Evolutionary conservation across 2,113 vertebrate genomes (phyloP), one percentile per base, ranked within the genome.

Genomic region (Lagopus leucura): DNA sequence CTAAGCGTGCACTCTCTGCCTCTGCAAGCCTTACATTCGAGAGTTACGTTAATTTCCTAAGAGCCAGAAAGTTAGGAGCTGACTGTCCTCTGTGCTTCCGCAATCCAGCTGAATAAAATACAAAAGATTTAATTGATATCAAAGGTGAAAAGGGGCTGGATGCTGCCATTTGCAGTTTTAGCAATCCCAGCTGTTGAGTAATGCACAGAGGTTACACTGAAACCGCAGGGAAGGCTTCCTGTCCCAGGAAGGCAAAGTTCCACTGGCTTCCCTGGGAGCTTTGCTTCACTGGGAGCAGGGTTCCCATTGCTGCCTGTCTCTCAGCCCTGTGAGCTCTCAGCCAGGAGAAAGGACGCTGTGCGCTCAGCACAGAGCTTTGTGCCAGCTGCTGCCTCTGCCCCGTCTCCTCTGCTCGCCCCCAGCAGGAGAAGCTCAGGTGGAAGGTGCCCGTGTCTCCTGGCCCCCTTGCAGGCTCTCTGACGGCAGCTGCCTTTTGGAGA

Each of bases 401-500:
- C 0, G 4, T 43, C 30, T 65, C 63, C 61, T 65, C 48, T 45
- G 36, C 54, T 82, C 42, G 9, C 52, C 64, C 43, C 24, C 11
- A 38, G 45, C 71, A 20, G 10, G n/a, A 19, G 38, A 94, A 90
- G 61, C 43, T 82, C 75, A 2, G 0, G 38, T 32, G 2, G 34
- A 60, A 82, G 61, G 4, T 2, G 3, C 63, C 36, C 0, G 11
- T 70, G 88, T 57, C 77, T 93, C 55, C 48, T 60, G 84, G 80
- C 71, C 73, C 34, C 21, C 50, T 83, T 40, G 40, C 28, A 40
- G 67, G 80, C 71, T 93, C 71, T 64, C 50, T 47, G 47, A 32
- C 45, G 57, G 69, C 48, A 0, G 38, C 65, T 92, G 69, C 82
- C 67, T 92, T 90, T 91, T 71, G 48, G 89, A 97, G 92, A 90